Percentiles rank a stretch among this genome's conserved stretches.
Evolutionary conservation across 2,113 vertebrate genomes (phyloP).

Genomic region (Cyprinus carpio): DNA sequence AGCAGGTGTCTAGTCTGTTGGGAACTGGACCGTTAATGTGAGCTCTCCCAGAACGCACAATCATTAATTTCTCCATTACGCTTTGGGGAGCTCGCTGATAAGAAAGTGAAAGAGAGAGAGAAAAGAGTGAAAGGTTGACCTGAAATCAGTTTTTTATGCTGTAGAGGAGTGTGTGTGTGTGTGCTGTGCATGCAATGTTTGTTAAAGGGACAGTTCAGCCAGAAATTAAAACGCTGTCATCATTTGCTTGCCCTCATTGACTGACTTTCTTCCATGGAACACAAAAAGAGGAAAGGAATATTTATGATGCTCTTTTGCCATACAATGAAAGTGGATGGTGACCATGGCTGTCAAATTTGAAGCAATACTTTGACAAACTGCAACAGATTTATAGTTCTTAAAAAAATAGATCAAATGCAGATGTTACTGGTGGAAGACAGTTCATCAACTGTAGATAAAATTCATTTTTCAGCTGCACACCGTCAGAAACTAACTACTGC

Average conservation of each 20-base stretch:
- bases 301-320: not conserved
- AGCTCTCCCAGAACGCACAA: not conserved
- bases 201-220: slow-evolving; percentile 10
- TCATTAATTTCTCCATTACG: slow-evolving; percentile 29
- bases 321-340: not conserved
- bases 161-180: slow-evolving; percentile 14
- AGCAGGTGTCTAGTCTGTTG: slow-evolving; percentile 17
- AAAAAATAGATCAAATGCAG: not conserved
- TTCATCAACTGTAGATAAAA: too few relatives aligned
- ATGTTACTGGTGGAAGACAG: too few relatives aligned
- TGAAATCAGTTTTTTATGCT: slow-evolving; percentile 26
- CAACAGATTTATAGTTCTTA: not conserved
- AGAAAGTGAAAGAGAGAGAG: slow-evolving; percentile 34
- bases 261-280: not conserved
- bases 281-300: not conserved
- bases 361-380: not conserved
- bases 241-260: not conserved
- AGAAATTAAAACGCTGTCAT: not conserved
- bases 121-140: slow-evolving; percentile 32
- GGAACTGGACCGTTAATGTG: not conserved
- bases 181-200: slow-evolving; percentile 25
- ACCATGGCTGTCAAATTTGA: not conserved
- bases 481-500: not conserved
- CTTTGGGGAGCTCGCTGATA: not conserved
- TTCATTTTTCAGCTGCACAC: not conserved